A percentile compares a stretch with the other conserved stretches of the same genome.
phyloP scores from a whole-genome alignment of 2,797 vertebrate genomes.

The Menidia menidia region DNA sequence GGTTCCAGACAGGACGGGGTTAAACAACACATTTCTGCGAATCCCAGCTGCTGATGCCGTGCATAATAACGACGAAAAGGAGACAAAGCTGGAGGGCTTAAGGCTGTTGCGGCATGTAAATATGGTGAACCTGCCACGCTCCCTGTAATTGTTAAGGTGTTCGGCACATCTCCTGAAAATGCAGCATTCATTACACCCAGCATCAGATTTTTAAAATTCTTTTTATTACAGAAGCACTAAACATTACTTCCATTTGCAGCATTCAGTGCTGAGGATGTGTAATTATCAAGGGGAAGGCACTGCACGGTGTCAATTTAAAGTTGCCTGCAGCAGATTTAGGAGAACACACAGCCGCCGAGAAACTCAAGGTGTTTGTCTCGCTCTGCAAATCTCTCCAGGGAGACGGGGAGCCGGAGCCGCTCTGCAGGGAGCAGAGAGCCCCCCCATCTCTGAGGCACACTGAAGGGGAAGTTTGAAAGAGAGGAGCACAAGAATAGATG shows the following conservation, averaged over 20 bases:
- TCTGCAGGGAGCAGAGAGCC: slow-evolving; percentile 76
- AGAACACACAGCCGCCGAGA: slow-evolving; percentile 78
- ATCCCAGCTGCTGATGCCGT: slow-evolving; percentile 44
- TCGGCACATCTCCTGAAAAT: slow-evolving; percentile 50
- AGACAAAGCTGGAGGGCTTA: slow-evolving; percentile 30
- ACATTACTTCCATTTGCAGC: slow-evolving; percentile 66
- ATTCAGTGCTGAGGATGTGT: slow-evolving; percentile 68
- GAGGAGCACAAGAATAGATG: slow-evolving; percentile 74
- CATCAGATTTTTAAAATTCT: slow-evolving; percentile 16
- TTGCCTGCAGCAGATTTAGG: slow-evolving; percentile 72
- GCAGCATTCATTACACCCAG: slow-evolving; percentile 56
- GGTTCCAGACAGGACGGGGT: slow-evolving; percentile 21
- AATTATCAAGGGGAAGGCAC: slow-evolving; percentile 71
- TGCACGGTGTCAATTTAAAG: slow-evolving; percentile 75
- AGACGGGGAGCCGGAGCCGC: slow-evolving; percentile 66
- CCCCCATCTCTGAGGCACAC: slow-evolving; percentile 54
- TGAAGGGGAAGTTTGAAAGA: slow-evolving; percentile 76
- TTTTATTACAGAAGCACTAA: slow-evolving; percentile 75
- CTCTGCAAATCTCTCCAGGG: slow-evolving; percentile 76
- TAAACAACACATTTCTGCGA: slow-evolving; percentile 48
- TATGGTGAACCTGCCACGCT: slow-evolving; percentile 51
- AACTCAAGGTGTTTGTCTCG: slow-evolving; percentile 81
- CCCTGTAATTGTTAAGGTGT: slow-evolving; percentile 49
- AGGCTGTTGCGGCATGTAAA: slow-evolving; percentile 62
- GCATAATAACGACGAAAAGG: slow-evolving; percentile 41